Evolutionary conservation across 2,113 vertebrate species (phyloP), one percentile per base, ranked within the genome.

Genomic region (Catharus bicknelli): DNA sequence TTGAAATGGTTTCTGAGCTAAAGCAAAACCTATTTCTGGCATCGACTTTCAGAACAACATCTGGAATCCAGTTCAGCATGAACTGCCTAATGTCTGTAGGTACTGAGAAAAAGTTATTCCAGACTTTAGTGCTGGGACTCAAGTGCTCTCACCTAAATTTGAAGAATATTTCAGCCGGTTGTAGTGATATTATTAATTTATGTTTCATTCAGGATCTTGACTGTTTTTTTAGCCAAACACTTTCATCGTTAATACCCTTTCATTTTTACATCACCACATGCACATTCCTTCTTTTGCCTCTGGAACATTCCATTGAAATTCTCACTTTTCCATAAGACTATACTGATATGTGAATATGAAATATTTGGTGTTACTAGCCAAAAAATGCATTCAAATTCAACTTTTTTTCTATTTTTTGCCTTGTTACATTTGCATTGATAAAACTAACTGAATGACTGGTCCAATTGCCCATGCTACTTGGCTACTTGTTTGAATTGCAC

Each of bases 41-140:
- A 94, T 20, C 86, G 85, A 94, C 42, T 88, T 80, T 94, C 55
- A 91, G 86, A 84, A 42, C 19, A 95, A 86, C 72, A 90, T 94
- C 90, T 91, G 93, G 90, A 92, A 21, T 58, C 30, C 83, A 95
- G 80, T 90, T 95, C 95, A 92, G 80, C 50, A 85, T 59, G 80
- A 94, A 90, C 89, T 87, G 87, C 79, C 9, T 87, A 40, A 89
- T 64, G 64, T 95, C 80, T 83, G 87, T 87, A 95, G 91, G 73
- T 92, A 83, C 75, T 92, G 83, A 94, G 83, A 89, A 95, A 95
- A 97, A 94, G 64, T 74, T 96, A 57, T 75, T 45, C 63, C 8
- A 74, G 63, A 84, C 34, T 90, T 74, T 90, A 76, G 68, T 73
- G 83, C n/a, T 75, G 86, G 70, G 96, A 94, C 43, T 6, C 61